Evolutionary conservation across 2,797 vertebrate genomes (phyloP), one percentile per base, ranked within the genome.

Genomic region (Pagetopsis macropterus): DNA sequence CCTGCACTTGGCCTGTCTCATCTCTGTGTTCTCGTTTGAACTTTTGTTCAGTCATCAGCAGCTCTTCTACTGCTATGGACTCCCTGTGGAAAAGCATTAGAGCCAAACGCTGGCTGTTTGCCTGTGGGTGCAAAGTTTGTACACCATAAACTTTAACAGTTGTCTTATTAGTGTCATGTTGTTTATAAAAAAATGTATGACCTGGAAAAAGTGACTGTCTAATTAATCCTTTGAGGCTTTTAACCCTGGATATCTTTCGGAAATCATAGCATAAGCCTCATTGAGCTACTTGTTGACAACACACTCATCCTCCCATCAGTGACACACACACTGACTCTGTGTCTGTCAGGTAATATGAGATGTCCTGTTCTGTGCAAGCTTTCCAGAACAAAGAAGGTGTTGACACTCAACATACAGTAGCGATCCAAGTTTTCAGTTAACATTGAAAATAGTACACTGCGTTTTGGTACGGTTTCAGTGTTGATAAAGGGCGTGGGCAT

Each of bases 1-100:
- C 49, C 67, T 84, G 66, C 82, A 74, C 78, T 84, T 64, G 68
- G 45, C 59, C 49, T 0, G 31, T 77, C 13, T 84, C 60, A 79
- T 85, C 69, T 52, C 49, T 59, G 27, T 78, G 60, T 67, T 70
- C 54, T 71, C 27, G 27, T 73, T 83, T 78, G 55, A 72, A 72
- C 69, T 27, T 27, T 79, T 70, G 78, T 66, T 65, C 44, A 41
- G 67, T 82, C 75, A 58, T 76, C 62, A 46, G 62, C 62, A 63
- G 55, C 58, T 73, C 56, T 82, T 66, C 67, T 50, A 13, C 54
- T 33, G 23, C 49, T 37, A 64, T 52, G 48, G 54, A 64, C 73
- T 55, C 19, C 21, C n/a, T 51, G 31, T 3, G 11, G 2, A 12
- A 9, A 50, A 57, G n/a, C 23, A 16, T 69, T 62, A 27, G 65